A percentile compares a stretch with the other conserved stretches of the same genome.
These are phyloP conservation scores for Helostoma temminkii DNA, from an alignment of 2,797 vertebrate genomes.

Conservation along the genomic window DNA sequence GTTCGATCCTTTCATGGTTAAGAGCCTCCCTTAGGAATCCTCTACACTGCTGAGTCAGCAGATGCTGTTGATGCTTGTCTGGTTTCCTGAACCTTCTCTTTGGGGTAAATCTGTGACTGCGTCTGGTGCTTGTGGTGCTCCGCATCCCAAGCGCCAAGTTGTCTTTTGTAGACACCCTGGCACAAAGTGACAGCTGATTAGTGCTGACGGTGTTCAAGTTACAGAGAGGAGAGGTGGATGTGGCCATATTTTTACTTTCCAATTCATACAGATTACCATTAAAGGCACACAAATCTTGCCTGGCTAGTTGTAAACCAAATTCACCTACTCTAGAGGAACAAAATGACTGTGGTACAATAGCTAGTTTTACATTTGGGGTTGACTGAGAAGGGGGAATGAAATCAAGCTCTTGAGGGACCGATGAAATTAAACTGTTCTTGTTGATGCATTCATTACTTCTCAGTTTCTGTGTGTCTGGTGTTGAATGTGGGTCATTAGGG, in stretches of 20 bases:
- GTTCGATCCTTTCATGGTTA: neutral
- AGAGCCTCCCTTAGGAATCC: slow-evolving; percentile 4
- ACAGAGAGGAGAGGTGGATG: neutral
- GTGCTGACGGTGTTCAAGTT: neutral
- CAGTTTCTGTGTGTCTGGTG: slow-evolving; percentile 19
- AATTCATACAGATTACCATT: neutral
- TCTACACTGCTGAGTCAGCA: neutral
- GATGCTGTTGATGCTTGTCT: neutral
- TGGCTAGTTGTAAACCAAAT: neutral
- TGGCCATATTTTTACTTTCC: neutral
- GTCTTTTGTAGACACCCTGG: slow-evolving; percentile 29
- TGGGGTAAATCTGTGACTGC: slow-evolving; percentile 18
- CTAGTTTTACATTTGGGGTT: slow-evolving; percentile 65
- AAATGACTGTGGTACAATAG: neutral
- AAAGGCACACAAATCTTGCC: neutral
- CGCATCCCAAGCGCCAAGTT: neutral
- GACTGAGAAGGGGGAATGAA: slow-evolving; percentile 79
- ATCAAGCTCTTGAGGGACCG: slow-evolving; percentile 39
- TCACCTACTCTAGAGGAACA: neutral
- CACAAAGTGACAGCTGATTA: neutral
- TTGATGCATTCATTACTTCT: neutral
- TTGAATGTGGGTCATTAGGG: neutral
- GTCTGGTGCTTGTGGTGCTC: slow-evolving; percentile 1
- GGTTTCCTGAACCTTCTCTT: slow-evolving; percentile 39
- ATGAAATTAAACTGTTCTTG: slow-evolving; percentile 29